Conservation (phyloP, 2,797 vertebrate genomes). For the Leptodactylus fallax region DNA sequence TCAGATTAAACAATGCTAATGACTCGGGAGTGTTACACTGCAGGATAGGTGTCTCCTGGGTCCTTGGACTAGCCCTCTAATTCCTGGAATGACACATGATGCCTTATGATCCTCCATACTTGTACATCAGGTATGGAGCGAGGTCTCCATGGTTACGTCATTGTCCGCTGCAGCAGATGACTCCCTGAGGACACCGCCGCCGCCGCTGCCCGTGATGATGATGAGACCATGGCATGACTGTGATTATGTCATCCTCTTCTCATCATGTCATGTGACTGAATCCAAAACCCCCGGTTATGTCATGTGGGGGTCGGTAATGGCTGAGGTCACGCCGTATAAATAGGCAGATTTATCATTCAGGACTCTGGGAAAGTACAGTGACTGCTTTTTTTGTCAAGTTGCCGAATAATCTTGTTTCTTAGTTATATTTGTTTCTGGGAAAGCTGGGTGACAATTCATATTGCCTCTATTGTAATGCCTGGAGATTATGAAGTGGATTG, state of each 20-base stretch:
- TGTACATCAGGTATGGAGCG: neutral
- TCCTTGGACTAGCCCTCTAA: neutral
- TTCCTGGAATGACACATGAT: neutral
- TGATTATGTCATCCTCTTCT: conserved; percentile 4
- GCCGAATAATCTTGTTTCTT: too few species aligned
- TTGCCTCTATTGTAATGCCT: too few species aligned
- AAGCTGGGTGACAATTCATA: too few species aligned
- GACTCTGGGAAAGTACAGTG: too few species aligned
- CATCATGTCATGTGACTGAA: neutral
- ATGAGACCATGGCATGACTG: neutral
- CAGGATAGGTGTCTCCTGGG: neutral
- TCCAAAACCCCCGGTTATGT: neutral
- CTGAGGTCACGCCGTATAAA: too few species aligned
- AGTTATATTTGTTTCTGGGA: too few species aligned
- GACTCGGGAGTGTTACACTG: too few species aligned
- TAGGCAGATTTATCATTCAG: too few species aligned
- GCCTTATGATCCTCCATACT: neutral
- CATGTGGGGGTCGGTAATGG: neutral
- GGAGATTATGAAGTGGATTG: too few species aligned
- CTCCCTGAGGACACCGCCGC: conserved; percentile 6
- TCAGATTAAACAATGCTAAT: too few species aligned
- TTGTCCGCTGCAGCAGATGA: neutral
- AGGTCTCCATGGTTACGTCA: neutral
- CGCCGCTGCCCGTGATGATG: neutral
- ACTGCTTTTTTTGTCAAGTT: too few species aligned